Percentiles rank a stretch among this genome's conserved stretches.
Conservation (phyloP, 2,113 vertebrate species). For the Meles meles region DNA sequence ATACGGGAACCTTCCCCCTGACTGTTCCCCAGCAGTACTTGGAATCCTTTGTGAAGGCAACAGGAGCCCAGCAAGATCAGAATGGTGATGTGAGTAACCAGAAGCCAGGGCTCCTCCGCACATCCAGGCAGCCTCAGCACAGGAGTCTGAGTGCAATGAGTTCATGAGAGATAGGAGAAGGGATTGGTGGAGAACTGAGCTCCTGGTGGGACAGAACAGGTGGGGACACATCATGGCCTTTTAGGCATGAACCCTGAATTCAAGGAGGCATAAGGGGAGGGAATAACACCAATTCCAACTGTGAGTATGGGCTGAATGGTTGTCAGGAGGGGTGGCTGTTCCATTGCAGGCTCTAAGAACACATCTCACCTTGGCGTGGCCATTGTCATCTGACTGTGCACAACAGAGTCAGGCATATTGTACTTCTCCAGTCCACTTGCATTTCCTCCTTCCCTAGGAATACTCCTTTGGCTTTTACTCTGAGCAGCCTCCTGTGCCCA, state of each 20-base stretch:
- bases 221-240: not conserved
- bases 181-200: not conserved
- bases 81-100: constrained; percentile 68
- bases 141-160: not conserved
- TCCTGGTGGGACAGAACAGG: not conserved
- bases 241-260: not conserved
- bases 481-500: not conserved
- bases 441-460: not conserved
- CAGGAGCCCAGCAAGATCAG: constrained; percentile 70
- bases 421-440: not conserved
- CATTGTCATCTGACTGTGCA: not conserved
- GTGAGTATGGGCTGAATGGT: not conserved
- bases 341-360: not conserved
- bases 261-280: not conserved
- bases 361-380: not conserved
- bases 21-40: constrained; percentile 72
- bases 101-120: not conserved
- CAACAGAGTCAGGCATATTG: not conserved
- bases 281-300: not conserved
- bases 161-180: not conserved
- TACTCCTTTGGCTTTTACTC: not conserved
- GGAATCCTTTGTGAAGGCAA: constrained; percentile 24
- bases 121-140: not conserved
- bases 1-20: constrained; percentile 74
- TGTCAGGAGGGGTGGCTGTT: not conserved